Conservation (phyloP, 2,888 invertebrate species). For the Aquatica leii region DNA sequence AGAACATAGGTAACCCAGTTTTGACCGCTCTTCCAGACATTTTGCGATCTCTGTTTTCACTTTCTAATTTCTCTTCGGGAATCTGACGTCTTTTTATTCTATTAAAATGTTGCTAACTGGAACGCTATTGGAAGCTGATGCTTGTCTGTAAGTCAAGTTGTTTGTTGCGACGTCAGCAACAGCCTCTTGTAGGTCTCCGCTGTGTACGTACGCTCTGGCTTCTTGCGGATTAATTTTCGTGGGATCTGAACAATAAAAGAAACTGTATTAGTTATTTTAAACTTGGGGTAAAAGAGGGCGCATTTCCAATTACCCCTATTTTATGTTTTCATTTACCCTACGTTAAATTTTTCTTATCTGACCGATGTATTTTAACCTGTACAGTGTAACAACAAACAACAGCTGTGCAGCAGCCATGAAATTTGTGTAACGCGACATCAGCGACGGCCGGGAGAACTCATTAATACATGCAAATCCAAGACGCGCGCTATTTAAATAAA, state of each 20-base stretch:
- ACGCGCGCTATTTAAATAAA: neutral
- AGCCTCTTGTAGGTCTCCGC: neutral
- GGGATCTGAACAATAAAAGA: neutral
- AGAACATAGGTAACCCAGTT: too few species aligned
- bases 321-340: conserved; percentile 2
- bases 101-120: too few species aligned
- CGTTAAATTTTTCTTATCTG: neutral
- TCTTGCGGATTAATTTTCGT: neutral
- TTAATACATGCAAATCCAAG: neutral
- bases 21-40: too few species aligned
- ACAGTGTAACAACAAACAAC: neutral
- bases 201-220: neutral
- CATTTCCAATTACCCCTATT: neutral
- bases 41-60: too few species aligned
- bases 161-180: conserved; percentile 1
- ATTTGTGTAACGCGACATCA: neutral
- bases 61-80: too few species aligned
- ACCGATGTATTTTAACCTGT: neutral
- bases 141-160: too few species aligned
- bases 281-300: neutral
- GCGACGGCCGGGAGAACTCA: neutral
- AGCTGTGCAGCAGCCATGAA: neutral
- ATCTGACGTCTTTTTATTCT: too few species aligned
- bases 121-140: too few species aligned
- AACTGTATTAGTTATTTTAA: neutral